Evolutionary conservation across 2,888 invertebrate genomes (phyloP).

Genomic region (Synanthedon tipuliformis): DNA sequence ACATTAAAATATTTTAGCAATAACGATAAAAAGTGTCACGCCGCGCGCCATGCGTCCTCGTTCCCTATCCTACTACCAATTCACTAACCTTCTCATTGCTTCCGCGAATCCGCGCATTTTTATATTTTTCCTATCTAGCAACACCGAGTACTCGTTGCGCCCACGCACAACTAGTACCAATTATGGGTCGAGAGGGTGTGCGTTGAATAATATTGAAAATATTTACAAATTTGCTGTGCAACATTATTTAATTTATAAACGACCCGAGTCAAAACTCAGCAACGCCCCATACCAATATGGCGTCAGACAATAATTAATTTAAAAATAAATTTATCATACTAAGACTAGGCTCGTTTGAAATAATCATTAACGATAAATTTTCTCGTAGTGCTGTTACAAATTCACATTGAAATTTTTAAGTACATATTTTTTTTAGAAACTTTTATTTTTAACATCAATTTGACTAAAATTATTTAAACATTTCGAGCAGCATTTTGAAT

Average conservation of each 20-base stretch:
- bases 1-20: constrained; percentile 36
- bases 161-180: constrained; percentile 8
- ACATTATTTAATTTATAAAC: background rate
- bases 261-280: constrained; percentile 5
- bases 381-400: constrained; percentile 57
- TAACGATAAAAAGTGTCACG: constrained; percentile 29
- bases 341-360: constrained; percentile 66
- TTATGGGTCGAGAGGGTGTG: constrained; percentile 37
- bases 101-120: constrained; percentile 29
- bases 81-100: constrained; percentile 68
- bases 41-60: constrained; percentile 21
- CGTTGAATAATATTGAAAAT: constrained; percentile 26
- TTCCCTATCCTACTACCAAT: constrained; percentile 37
- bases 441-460: constrained; percentile 67
- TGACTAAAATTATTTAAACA: constrained; percentile 59
- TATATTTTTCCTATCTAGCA: constrained; percentile 41
- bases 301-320: constrained; percentile 32
- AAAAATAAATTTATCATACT: constrained; percentile 58
- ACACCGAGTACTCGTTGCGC: constrained; percentile 18
- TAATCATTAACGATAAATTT: constrained; percentile 52
- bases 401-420: constrained; percentile 67
- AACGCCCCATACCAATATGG: constrained; percentile 24
- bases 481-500: constrained; percentile 64
- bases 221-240: constrained; percentile 25
- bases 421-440: constrained; percentile 65